Conservation (phyloP, 2,113 vertebrate species). For the Rhombomys opimus region DNA sequence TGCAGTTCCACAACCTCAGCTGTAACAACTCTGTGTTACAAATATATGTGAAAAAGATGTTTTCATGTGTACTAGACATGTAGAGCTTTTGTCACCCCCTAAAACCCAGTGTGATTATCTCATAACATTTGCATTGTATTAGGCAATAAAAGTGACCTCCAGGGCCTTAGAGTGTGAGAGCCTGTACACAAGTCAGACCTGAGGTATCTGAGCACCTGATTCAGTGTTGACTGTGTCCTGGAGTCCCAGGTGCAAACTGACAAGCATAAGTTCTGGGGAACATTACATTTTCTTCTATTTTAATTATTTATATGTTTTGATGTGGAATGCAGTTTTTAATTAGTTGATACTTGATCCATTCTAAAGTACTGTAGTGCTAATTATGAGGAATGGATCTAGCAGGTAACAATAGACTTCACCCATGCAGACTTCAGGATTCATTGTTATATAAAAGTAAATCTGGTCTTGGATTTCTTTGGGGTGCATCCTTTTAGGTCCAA, state of each 20-base stretch:
- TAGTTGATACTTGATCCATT: conserved; percentile 43
- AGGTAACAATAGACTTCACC: background rate
- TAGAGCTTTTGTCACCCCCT: background rate
- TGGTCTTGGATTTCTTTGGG: conserved; percentile 3
- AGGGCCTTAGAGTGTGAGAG: background rate
- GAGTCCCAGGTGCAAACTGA: background rate
- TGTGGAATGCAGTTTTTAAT: background rate
- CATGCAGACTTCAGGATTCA: conserved; percentile 8
- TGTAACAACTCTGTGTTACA: background rate
- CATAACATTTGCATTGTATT: background rate
- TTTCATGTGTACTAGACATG: background rate
- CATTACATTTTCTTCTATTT: too few relatives aligned
- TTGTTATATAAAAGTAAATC: conserved; percentile 35
- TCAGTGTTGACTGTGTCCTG: background rate
- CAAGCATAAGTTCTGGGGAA: background rate
- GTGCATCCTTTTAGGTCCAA: background rate
- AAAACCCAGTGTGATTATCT: background rate
- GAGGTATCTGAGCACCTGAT: background rate
- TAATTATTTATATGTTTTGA: background rate
- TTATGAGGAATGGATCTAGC: background rate
- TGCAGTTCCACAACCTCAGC: background rate
- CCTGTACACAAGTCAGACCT: background rate
- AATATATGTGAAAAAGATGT: background rate
- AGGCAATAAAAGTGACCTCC: background rate
- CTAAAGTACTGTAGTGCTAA: conserved; percentile 19